Percentiles rank a stretch among this genome's conserved stretches.
Conservation (phyloP, 2,113 vertebrate species). For the Pygoscelis adeliae region DNA sequence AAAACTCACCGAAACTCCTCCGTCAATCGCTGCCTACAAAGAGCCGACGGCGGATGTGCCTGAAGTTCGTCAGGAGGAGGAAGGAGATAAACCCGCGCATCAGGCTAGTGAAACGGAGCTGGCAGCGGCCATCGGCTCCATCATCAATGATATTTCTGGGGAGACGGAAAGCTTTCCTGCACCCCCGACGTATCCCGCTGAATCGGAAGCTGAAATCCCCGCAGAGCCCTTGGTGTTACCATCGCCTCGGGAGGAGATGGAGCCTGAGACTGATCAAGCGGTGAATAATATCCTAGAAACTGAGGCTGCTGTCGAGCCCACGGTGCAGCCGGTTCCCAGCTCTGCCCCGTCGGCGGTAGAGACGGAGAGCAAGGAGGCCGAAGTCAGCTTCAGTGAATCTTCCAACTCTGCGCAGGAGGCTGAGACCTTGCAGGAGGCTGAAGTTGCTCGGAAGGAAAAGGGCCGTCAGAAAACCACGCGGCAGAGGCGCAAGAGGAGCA, state of each 20-base stretch:
- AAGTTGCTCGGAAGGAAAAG: conserved; percentile 84
- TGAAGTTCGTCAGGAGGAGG: conserved; percentile 78
- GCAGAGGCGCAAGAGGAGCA: conserved; percentile 81
- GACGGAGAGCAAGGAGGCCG: conserved; percentile 74
- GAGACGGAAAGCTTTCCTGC: conserved; percentile 87
- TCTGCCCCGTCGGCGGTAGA: background rate
- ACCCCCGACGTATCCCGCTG: conserved; percentile 71
- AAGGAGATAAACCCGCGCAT: conserved; percentile 87
- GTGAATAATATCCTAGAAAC: conserved; percentile 81
- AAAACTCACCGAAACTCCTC: conserved; percentile 86
- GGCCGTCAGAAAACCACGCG: conserved; percentile 81
- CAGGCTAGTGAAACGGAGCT: conserved; percentile 95
- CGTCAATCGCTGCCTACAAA: conserved; percentile 79
- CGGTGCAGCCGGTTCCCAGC: conserved; percentile 4
- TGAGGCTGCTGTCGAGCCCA: conserved; percentile 35
- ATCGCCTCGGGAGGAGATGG: conserved; percentile 80
- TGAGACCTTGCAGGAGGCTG: conserved; percentile 65
- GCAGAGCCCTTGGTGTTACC: conserved; percentile 75
- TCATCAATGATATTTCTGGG: conserved; percentile 88
- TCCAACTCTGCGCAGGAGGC: conserved; percentile 67
- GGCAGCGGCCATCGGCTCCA: conserved; percentile 96
- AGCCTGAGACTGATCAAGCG: conserved; percentile 83
- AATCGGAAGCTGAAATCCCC: conserved; percentile 66
- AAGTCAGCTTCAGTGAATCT: conserved; percentile 65
- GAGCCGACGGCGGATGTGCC: conserved; percentile 75